Base-by-base conservation (phyloP, 2,113 vertebrate genomes). In the Spilogale gracilis region DNA sequence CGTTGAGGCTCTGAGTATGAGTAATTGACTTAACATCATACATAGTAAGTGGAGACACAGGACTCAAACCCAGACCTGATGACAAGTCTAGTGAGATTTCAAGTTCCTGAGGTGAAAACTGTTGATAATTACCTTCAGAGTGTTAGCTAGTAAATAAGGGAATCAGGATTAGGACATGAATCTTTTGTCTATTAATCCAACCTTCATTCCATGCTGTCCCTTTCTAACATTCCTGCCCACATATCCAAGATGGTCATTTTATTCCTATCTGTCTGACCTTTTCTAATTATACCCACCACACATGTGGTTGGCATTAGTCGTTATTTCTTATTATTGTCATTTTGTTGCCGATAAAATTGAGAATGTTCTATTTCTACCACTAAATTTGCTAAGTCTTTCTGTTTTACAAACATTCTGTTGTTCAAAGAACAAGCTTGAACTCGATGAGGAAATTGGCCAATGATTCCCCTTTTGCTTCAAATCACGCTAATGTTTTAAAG, bases 351-450 rank as follows among this genome's bases (percentile, higher is more conserved):
- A 91, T 86, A 88, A 95, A 94, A 96, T 67, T 90, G 60, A 93
- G 60, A 91, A 93, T 3, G 38, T 71, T 91, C 50, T 69, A 16
- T 86, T 93, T 93, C 58, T 89, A 84, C 60, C 61, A 95, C 9
- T 5, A 56, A 87, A 87, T 54, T n/a, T 76, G 7, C 45, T 86
- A 91, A 81, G 32, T 63, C 50, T 86, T 97, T 96, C 52, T 86
- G 52, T 82, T 90, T 96, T 92, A 80, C 25, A 96, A 69, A 9
- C n/a, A 60, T 83, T 94, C 69, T 91, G 48, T 63, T 88, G 17
- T 91, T 97, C 91, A 95, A 45, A 92, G 56, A 80, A 52, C 56
- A 96, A 91, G 78, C 80, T 60, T 91, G 80, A 95, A 87, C 38
- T 81, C 91, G 76, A 85, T 73, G 92, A 95, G 54, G 52, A 97